These are phyloP conservation scores for Mnemiopsis leidyi DNA, from an alignment of 37 sponge, comb jelly and placozoan genomes.

Conservation along the genomic window DNA sequence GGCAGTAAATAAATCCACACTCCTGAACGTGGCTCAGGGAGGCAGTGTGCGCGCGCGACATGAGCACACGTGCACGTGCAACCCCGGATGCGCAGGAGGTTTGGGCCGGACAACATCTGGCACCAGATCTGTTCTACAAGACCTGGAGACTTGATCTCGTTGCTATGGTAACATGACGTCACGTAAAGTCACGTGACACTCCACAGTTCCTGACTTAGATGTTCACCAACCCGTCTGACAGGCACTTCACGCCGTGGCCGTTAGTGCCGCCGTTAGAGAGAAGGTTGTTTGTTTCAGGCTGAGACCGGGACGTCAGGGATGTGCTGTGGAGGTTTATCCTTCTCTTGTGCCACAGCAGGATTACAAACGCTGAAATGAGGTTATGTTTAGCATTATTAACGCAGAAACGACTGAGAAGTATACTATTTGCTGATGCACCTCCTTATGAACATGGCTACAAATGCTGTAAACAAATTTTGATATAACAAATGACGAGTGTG, in stretches of 20 bases:
- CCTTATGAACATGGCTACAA: too few relatives aligned
- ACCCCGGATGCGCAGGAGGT: not conserved
- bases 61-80: not conserved
- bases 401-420: too few relatives aligned
- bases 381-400: too few relatives aligned
- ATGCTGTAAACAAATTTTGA: too few relatives aligned
- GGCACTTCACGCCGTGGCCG: constrained; percentile 7
- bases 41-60: not conserved
- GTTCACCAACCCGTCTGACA: not conserved
- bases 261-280: not conserved
- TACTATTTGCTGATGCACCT: too few relatives aligned
- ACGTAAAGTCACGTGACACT: not conserved
- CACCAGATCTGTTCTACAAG: not conserved
- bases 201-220: too few relatives aligned
- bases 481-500: too few relatives aligned
- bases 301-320: not conserved
- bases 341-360: constrained; percentile 50
- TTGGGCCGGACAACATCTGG: not conserved
- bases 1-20: not conserved
- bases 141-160: not conserved
- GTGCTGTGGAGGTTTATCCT: not conserved
- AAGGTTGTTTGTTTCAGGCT: constrained; percentile 35
- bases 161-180: not conserved
- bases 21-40: not conserved
- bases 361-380: constrained; percentile 39